Percentiles rank a stretch among this genome's conserved stretches.
These are phyloP conservation scores for Gambusia yucatana DNA, from an alignment of 2,797 vertebrate species.

Conservation along the genomic window DNA sequence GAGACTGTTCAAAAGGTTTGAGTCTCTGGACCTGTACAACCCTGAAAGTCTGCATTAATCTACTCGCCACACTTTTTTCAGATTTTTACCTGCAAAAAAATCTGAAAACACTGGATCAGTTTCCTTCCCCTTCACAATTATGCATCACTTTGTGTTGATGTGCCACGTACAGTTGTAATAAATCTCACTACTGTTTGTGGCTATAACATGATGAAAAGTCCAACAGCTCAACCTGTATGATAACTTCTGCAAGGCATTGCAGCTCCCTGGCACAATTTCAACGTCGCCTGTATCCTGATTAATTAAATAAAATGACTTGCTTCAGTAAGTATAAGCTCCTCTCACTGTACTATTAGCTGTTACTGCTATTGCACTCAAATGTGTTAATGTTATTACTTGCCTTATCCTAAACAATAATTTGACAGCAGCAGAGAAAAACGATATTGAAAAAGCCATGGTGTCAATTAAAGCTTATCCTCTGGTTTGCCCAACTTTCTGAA, in stretches of 20 bases:
- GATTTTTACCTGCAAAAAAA: neutral
- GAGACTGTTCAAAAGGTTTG: neutral
- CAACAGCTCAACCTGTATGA: neutral
- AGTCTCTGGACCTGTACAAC: neutral
- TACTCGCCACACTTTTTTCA: neutral
- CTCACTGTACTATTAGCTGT: slow-evolving; percentile 25
- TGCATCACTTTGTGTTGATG: neutral
- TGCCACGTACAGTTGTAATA: neutral
- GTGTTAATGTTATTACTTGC: slow-evolving; percentile 65
- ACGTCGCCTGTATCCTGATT: neutral
- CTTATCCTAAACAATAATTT: slow-evolving; percentile 50
- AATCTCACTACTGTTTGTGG: neutral
- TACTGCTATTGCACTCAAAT: slow-evolving; percentile 43
- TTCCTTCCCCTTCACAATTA: neutral
- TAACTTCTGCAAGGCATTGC: neutral
- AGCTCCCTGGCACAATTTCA: neutral
- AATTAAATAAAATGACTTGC: neutral
- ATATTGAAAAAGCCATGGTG: slow-evolving; percentile 62
- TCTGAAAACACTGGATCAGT: neutral
- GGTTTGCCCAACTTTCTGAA: slow-evolving; percentile 63
- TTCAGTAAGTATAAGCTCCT: slow-evolving; percentile 2
- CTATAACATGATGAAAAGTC: neutral
- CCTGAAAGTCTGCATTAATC: neutral
- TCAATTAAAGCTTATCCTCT: slow-evolving; percentile 69
- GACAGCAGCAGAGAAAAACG: slow-evolving; percentile 39